Base-by-base conservation (phyloP, 2,113 vertebrate genomes). In the Plectropomus leopardus region DNA sequence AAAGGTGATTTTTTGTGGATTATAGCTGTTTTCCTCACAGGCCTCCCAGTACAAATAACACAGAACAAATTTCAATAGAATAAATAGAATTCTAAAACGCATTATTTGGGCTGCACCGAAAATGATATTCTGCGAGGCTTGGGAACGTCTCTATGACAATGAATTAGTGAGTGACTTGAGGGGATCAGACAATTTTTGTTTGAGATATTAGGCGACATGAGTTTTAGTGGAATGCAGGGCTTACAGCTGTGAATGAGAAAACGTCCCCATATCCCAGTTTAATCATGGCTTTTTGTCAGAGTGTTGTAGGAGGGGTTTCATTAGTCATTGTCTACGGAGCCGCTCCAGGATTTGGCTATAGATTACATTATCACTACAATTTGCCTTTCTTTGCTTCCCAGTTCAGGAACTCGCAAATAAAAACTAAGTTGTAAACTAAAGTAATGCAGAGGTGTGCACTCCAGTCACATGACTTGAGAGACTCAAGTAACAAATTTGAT, bases 41-140 rank as follows among this genome's bases (percentile, higher is more conserved):
- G 80, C 53, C n/a, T 73, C 23, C 2, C n/a, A 13, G 17, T 32
- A 14, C 59, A 81, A 65, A 68, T 77, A 78, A 47, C n/a, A 40
- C 63, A 21, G 17, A 63, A 60, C 61, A 50, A 34, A 86, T 80
- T 32, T 60, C 30, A 53, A 77, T 50, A 23, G 23, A 71, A 61
- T 66, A 76, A 80, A 88, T 26, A 73, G 21, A 82, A 72, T 67
- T 67, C 67, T 40, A 63, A 69, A 79, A 47, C 0, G 5, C 48
- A 45, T 84, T 51, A 75, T 78, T 72, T 76, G 54, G 30, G n/a
- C 42, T 28, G 15, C 30, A 53, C 55, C 42, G 30, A 54, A 78
- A 70, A 81, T 64, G 11, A 53, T 69, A 44, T 50, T 73, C 16
- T 8, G 24, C 1, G 8, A 59, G 47, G 66, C 66, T 63, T 30